phyloP scores from a whole-genome alignment of 2,888 invertebrate genomes.

The Ecdyonurus torrentis region DNA sequence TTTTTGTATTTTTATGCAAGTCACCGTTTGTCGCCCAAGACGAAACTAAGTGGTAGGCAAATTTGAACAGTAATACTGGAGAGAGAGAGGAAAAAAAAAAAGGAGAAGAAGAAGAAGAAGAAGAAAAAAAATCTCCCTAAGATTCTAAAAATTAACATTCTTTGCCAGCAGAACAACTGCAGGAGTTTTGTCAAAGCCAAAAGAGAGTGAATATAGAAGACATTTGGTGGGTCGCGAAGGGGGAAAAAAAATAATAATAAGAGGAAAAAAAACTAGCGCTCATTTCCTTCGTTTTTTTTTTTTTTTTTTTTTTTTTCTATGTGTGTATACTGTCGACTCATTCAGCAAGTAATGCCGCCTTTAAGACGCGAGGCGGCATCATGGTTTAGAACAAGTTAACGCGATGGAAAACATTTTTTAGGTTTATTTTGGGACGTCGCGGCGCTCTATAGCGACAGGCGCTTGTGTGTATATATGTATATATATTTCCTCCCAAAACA shows the following conservation, averaged over 20 bases:
- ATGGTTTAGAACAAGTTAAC: no score
- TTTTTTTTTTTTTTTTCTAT: no score
- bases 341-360: background rate
- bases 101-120: no score
- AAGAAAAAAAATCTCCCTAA: no score
- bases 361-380: background rate
- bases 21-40: no score
- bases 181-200: background rate
- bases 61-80: background rate
- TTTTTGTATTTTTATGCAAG: no score
- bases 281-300: background rate
- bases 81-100: no score
- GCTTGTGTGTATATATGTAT: no score
- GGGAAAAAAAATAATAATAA: no score
- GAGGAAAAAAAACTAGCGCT: background rate
- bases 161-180: background rate
- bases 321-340: background rate
- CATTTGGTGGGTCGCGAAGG: background rate
- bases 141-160: background rate
- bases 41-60: background rate
- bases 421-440: background rate
- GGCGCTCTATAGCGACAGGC: background rate
- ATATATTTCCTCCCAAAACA: no score
- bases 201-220: no score
- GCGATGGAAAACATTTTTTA: background rate